Percentiles rank a stretch among this genome's conserved stretches.
These are phyloP conservation scores for Salvelinus namaycush DNA, from an alignment of 2,113 vertebrate species.

Conservation along the genomic window DNA sequence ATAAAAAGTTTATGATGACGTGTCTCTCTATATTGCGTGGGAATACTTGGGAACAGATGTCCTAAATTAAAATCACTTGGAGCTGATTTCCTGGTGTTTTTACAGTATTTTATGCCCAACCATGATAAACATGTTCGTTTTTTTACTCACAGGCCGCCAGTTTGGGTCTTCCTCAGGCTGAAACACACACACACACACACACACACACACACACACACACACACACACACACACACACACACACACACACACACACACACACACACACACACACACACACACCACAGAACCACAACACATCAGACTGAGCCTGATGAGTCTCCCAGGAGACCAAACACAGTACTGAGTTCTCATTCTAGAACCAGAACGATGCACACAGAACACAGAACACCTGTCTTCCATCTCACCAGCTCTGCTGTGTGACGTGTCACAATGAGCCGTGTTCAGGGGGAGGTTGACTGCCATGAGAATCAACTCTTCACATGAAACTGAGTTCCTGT, in stretches of 20 bases:
- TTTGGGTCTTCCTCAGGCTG: conserved; percentile 48
- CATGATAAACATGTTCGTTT: no score
- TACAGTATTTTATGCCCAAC: no score
- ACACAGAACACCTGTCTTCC: background rate
- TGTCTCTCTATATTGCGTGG: no score
- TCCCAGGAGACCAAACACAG: background rate
- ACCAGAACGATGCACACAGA: background rate
- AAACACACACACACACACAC: background rate
- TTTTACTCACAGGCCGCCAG: no score
- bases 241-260: background rate
- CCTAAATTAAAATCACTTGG: no score
- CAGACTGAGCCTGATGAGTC: background rate
- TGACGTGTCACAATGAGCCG: background rate
- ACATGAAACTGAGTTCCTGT: conserved; percentile 38
- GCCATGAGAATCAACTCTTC: background rate
- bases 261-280: background rate
- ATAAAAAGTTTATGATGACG: no score
- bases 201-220: background rate
- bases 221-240: background rate
- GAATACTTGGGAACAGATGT: no score
- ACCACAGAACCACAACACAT: no score
- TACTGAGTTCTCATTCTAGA: background rate
- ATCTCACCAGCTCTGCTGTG: background rate
- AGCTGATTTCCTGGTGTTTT: no score
- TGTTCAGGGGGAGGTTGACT: conserved; percentile 28